A percentile compares a stretch with the other conserved stretches of the same genome.
Evolutionary conservation across 2,113 vertebrate genomes (phyloP).

Genomic region (Brachyhypopomus occidentalis): DNA sequence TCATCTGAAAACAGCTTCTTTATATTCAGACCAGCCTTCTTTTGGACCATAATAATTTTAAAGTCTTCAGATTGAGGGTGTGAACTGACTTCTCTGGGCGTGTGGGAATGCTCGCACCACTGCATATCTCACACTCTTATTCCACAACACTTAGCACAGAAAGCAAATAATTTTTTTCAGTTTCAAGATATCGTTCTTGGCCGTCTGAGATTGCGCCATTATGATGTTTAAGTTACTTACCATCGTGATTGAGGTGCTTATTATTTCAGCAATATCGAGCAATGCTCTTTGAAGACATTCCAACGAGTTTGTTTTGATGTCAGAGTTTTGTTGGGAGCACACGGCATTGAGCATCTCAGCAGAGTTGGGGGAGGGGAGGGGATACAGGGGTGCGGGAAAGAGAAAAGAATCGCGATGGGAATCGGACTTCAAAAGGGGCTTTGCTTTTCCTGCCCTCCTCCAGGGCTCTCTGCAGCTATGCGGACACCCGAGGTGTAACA

Average conservation of each 20-base stretch:
- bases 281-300: constrained; percentile 77
- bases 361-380: constrained; percentile 17
- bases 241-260: constrained; percentile 69
- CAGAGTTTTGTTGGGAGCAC: constrained; percentile 66
- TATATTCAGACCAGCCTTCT: constrained; percentile 21
- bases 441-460: constrained; percentile 46
- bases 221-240: constrained; percentile 71
- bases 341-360: constrained; percentile 66
- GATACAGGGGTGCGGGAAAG: constrained; percentile 32
- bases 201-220: constrained; percentile 49
- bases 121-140: constrained; percentile 26
- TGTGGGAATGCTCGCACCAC: constrained; percentile 2
- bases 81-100: constrained; percentile 14
- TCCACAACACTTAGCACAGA: constrained; percentile 15
- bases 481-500: constrained; percentile 51
- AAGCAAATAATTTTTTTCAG: constrained; percentile 36
- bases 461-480: constrained; percentile 38
- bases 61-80: constrained; percentile 6
- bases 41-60: constrained; percentile 30
- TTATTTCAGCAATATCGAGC: constrained; percentile 72
- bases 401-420: constrained; percentile 44
- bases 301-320: constrained; percentile 74
- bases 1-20: not conserved
- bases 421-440: constrained; percentile 54
- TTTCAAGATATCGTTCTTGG: constrained; percentile 44